A percentile compares a stretch with the other conserved stretches of the same genome.
Conservation (phyloP, 2,113 vertebrate species). For the Rhinoptilus africanus region DNA sequence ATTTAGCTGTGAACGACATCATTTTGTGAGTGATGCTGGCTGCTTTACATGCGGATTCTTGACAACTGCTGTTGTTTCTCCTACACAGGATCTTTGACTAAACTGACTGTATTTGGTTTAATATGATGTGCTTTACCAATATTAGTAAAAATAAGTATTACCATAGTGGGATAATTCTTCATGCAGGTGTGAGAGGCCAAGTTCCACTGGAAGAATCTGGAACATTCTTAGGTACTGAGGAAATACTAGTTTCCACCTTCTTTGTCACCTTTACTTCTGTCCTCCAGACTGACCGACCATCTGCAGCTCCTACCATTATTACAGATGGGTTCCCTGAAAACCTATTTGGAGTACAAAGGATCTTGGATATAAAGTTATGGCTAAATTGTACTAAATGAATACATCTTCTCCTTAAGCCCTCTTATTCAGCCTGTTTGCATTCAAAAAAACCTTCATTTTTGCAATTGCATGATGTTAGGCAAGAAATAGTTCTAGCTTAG, state of each 20-base stretch:
- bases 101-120: background rate
- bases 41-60: background rate
- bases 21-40: background rate
- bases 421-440: background rate
- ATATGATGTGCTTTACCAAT: background rate
- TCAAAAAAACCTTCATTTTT: background rate
- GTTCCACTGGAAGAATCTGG: background rate
- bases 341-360: background rate
- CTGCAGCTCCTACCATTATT: background rate
- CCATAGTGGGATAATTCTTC: background rate
- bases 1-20: background rate
- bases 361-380: background rate
- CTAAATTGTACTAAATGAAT: background rate
- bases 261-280: background rate
- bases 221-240: background rate
- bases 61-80: background rate
- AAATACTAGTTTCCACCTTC: background rate
- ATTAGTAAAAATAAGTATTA: background rate
- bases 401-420: background rate
- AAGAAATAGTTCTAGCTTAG: background rate
- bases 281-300: background rate
- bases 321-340: background rate
- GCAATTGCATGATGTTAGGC: fast-evolving
- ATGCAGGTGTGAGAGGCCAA: background rate
- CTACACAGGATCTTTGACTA: too few species aligned